Base-by-base conservation (phyloP, 2,888 invertebrate genomes). In the Cataglyphis livida region DNA sequence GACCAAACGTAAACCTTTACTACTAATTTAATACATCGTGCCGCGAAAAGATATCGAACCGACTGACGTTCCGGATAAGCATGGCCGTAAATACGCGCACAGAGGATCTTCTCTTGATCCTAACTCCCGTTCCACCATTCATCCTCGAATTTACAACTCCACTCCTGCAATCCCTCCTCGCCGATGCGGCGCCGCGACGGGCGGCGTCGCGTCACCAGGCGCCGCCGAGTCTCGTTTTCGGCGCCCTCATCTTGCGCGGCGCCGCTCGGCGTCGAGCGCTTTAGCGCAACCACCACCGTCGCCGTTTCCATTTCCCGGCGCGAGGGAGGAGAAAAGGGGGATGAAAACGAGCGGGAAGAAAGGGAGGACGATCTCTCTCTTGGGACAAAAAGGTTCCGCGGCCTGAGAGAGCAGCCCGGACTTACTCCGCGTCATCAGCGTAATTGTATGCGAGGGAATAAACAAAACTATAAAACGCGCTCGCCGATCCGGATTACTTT, bases 401-500 rank as follows among this genome's bases (percentile, higher is more conserved):
- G 78, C 73, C 62, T 66, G 15, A 15, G 44, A 44, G 48, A 54
- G 44, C 38, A 38, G 38, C 10, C 76, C 68, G 65, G 62, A 81
- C 86, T 89, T 89, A 85, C 88, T 82, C 82, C 82, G 70, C 90
- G 89, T 91, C 91, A 90, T 92, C 92, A 90, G 87, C 88, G 91
- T 91, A 92, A 92, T 91, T 91, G 90, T 91, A 86, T 90, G 88
- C 89, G 88, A 89, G 90, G 89, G 87, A 91, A 92, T 92, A 92
- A 92, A 92, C 92, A 92, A 92, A 92, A 92, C 92, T 91, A 91
- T 91, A 91, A 91, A 92, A 87, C 71, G 87, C 54, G 54, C 90
- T 85, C 87, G 88, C 54, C 84, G 84, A 87, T 85, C 84, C 82
- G 88, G 89, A 92, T 92, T 91, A 91, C 90, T 90, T 91, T 88